These are phyloP conservation scores for Leucophenga maculata DNA, from an alignment of 2,888 invertebrate species.

Conservation along the genomic window DNA sequence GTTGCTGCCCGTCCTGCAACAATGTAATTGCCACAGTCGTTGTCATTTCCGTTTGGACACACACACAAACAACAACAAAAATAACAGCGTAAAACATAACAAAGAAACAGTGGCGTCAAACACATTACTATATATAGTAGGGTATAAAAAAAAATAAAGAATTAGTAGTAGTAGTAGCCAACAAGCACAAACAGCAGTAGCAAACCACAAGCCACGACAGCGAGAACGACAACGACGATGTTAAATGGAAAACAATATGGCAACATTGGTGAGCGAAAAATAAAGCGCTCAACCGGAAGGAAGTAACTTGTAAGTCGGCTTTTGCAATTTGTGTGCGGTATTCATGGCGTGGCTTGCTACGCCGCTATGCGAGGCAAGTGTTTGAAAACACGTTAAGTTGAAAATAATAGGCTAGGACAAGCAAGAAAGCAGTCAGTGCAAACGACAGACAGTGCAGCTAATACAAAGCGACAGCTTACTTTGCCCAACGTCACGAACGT, in stretches of 20 bases:
- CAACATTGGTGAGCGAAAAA: not conserved
- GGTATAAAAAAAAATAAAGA: slow-evolving; percentile 36
- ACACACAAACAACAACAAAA: slow-evolving; percentile 29
- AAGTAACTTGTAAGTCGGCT: slow-evolving; percentile 61
- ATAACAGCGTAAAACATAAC: not conserved
- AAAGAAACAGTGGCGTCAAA: slow-evolving; percentile 1
- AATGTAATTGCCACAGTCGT: slow-evolving; percentile 70
- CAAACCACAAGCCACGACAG: slow-evolving; percentile 5
- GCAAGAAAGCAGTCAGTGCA: slow-evolving; percentile 7
- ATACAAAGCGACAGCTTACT: slow-evolving; percentile 11
- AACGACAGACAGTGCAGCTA: not conserved
- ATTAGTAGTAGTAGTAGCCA: slow-evolving; percentile 45
- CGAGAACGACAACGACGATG: too few relatives aligned
- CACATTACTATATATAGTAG: not conserved
- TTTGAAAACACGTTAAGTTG: slow-evolving; percentile 54
- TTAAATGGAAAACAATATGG: not conserved
- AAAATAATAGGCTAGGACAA: slow-evolving; percentile 62
- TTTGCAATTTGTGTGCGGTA: slow-evolving; percentile 42
- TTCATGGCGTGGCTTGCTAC: slow-evolving; percentile 47
- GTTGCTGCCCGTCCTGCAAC: slow-evolving; percentile 64
- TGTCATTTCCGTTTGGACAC: slow-evolving; percentile 69
- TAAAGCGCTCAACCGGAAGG: slow-evolving; percentile 46
- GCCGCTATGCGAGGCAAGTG: slow-evolving; percentile 34
- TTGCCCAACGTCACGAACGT: not conserved
- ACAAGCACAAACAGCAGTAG: slow-evolving; percentile 32